These are phyloP conservation scores for Crotalus tigris DNA, from an alignment of 2,113 vertebrate species.

Conservation along the genomic window DNA sequence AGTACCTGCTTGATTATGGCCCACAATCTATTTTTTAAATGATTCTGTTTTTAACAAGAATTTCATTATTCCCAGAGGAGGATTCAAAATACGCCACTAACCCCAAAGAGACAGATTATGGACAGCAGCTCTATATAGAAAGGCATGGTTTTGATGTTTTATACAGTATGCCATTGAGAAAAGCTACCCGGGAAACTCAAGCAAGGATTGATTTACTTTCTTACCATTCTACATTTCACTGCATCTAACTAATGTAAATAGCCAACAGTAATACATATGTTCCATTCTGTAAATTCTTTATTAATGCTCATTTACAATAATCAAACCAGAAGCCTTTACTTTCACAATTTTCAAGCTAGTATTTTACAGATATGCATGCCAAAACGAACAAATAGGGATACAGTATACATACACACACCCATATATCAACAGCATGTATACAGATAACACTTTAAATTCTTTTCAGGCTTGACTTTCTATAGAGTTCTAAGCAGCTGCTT, in stretches of 20 bases:
- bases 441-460: slow-evolving; percentile 59
- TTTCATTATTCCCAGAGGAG: neutral
- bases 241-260: neutral
- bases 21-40: neutral
- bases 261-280: neutral
- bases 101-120: neutral
- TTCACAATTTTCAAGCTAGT: neutral
- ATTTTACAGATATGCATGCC: neutral
- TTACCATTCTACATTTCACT: neutral
- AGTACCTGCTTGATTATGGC: neutral
- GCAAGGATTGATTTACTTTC: neutral
- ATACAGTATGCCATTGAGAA: neutral
- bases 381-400: neutral
- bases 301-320: neutral
- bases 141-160: too few relatives aligned
- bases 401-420: neutral
- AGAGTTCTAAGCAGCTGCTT: slow-evolving; percentile 77
- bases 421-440: slow-evolving; percentile 18
- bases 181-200: neutral
- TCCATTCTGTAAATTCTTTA: neutral
- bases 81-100: neutral
- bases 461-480: slow-evolving; percentile 65
- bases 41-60: neutral
- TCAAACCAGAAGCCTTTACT: neutral
- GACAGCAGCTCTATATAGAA: neutral